Base-by-base conservation (phyloP, 2,888 invertebrate species). In the Phrixothrix hirtus region DNA sequence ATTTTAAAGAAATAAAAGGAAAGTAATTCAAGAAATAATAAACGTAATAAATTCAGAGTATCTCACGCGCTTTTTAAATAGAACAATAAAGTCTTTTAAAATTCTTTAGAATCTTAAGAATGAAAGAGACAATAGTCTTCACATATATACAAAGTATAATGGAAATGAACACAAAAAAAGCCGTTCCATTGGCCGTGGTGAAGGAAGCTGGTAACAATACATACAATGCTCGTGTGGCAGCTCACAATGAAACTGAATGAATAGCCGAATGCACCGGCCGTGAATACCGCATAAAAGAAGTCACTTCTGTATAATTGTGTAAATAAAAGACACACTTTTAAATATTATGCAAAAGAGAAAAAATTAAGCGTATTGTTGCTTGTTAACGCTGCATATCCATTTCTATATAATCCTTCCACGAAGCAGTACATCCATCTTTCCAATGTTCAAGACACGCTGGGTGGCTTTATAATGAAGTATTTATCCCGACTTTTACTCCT, bases 261-360 rank as follows among this genome's bases (percentile, higher is more conserved):
- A 70, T 70, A 66, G 68, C 68, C 67, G 67, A 70, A 70, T 70
- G 70, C 70, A 70, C 65, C 66, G 68, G 66, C 69, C 70, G 66
- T 70, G 69, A 70, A 70, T 67, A 65, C 66, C 64, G 65, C 61
- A 69, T 67, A 71, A 70, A 71, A 71, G 70, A 70, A 70, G 69
- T 70, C 68, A 70, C 68, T 70, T 69, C 69, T 70, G 68, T 69
- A 69, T 71, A 70, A 71, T 71, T 71, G 71, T 69, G 69, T 71
- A 71, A 70, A 71, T 71, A 71, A 70, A 71, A 67, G 69, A 69
- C 68, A 67, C 64, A 67, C 69, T 66, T 69, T 63, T 61, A 63
- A 65, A 64, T 61, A 61, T 55, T 59, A 65, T 65, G 62, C 62
- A 62, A 64, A 65, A 64, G 56, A 64, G 63, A 57, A 57, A 60